phyloP scores from a whole-genome alignment of 2,113 vertebrate species.

The Nesogale talazaci region DNA sequence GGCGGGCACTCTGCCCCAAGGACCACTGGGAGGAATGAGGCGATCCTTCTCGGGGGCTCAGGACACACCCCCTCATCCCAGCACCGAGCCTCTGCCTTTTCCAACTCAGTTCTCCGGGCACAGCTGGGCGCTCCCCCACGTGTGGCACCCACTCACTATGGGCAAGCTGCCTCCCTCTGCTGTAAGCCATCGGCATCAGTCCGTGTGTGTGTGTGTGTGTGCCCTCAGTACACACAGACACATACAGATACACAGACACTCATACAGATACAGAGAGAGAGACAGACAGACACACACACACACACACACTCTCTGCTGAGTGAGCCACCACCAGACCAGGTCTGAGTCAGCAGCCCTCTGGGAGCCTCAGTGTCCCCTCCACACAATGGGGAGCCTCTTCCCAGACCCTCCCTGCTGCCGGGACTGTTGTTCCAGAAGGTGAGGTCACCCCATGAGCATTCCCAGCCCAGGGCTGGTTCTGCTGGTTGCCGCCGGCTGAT shows the following conservation, averaged over 20 bases:
- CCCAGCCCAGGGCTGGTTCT: constrained; percentile 53
- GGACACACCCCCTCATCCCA: background rate
- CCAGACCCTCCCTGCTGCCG: constrained; percentile 18
- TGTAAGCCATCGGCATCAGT: too few relatives aligned
- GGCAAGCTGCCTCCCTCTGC: too few relatives aligned
- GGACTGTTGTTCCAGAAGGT: background rate
- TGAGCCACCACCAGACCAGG: background rate
- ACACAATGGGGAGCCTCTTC: constrained; percentile 43
- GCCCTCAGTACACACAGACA: too few relatives aligned
- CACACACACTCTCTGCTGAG: background rate
- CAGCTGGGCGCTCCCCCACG: background rate
- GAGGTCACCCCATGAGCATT: constrained; percentile 53
- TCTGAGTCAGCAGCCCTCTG: constrained; percentile 59
- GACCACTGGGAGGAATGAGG: background rate
- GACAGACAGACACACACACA: too few relatives aligned
- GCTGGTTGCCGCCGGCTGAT: constrained; percentile 18
- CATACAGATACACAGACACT: too few relatives aligned
- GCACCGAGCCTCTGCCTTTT: background rate
- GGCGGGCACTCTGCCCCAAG: background rate
- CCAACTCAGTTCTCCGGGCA: background rate
- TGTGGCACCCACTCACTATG: background rate
- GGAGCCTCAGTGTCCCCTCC: constrained; percentile 52
- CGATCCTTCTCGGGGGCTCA: background rate
- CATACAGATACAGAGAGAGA: background rate
- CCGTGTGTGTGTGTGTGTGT: too few relatives aligned